Percentiles rank a stretch among this genome's conserved stretches.
Evolutionary conservation across 2,888 invertebrate species (phyloP).

Genomic region (Habroteleia sp.): DNA sequence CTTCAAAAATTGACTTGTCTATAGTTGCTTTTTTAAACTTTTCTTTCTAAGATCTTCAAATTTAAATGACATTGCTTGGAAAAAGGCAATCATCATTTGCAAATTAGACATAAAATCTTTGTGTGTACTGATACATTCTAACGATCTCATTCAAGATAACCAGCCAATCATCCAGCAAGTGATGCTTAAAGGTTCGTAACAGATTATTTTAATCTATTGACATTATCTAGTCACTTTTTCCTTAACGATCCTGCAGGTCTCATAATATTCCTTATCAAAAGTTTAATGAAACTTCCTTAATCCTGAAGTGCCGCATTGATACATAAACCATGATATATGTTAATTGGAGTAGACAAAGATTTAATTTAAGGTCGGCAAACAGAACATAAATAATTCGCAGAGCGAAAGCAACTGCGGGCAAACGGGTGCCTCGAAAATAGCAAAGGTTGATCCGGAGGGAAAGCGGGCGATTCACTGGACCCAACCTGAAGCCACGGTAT

Average conservation of each 20-base stretch:
- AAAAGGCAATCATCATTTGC: no score
- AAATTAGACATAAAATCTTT: no score
- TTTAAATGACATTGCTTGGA: no score
- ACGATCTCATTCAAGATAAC: slow-evolving; percentile 15
- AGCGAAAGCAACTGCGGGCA: slow-evolving; percentile 31
- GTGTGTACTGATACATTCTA: no score
- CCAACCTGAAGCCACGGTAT: slow-evolving; percentile 74
- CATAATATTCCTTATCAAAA: slow-evolving; percentile 47
- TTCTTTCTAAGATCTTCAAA: no score
- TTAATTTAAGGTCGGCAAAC: slow-evolving; percentile 61
- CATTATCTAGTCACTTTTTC: slow-evolving; percentile 41
- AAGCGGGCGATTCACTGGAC: slow-evolving; percentile 67
- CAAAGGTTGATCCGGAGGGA: slow-evolving; percentile 50
- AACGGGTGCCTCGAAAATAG: slow-evolving; percentile 32
- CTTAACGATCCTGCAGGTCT: slow-evolving; percentile 22
- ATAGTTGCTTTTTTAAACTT: no score
- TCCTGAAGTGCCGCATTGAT: slow-evolving; percentile 53
- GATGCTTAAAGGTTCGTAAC: slow-evolving; percentile 26
- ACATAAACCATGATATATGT: slow-evolving; percentile 60
- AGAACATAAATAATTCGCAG: slow-evolving; percentile 53
- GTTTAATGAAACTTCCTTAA: slow-evolving; percentile 51
- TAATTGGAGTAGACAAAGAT: slow-evolving; percentile 60
- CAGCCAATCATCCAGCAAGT: slow-evolving; percentile 19
- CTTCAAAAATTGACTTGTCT: no score
- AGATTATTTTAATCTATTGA: slow-evolving; percentile 27